Percentiles rank a stretch among this genome's conserved stretches.
Evolutionary conservation across 2,888 invertebrate species (phyloP).

Genomic region (Cosmia pyralina): DNA sequence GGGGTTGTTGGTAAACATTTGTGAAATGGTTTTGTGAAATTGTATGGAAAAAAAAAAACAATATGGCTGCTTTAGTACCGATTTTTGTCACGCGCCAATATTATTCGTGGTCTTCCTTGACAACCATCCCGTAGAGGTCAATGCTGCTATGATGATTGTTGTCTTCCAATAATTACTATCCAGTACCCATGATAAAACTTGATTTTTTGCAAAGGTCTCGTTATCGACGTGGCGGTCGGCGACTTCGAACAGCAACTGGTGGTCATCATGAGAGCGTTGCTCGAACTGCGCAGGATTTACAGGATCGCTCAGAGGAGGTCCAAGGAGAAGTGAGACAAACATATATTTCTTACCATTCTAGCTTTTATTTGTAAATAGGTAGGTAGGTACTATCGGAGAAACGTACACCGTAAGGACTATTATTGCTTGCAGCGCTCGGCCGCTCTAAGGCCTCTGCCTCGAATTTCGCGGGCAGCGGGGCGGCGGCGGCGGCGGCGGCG

Average conservation of each 20-base stretch:
- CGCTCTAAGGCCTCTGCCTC: no score
- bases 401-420: no score
- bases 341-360: neutral
- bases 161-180: neutral
- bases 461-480: no score
- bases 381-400: no score
- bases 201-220: slow-evolving; percentile 64
- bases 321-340: slow-evolving; percentile 77
- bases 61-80: neutral
- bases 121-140: neutral
- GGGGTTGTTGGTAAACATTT: neutral
- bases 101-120: neutral
- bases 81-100: neutral
- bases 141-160: neutral
- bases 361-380: no score
- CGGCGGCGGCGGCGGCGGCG: no score
- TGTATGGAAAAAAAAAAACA: neutral
- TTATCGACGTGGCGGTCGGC: slow-evolving; percentile 80
- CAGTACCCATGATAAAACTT: neutral
- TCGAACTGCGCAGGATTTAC: slow-evolving; percentile 88
- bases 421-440: no score
- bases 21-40: no score
- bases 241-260: slow-evolving; percentile 91
- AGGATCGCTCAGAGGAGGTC: slow-evolving; percentile 83
- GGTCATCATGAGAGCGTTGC: slow-evolving; percentile 91